These are phyloP conservation scores for Nannospalax galili DNA, from an alignment of 2,113 vertebrate species.

Conservation along the genomic window DNA sequence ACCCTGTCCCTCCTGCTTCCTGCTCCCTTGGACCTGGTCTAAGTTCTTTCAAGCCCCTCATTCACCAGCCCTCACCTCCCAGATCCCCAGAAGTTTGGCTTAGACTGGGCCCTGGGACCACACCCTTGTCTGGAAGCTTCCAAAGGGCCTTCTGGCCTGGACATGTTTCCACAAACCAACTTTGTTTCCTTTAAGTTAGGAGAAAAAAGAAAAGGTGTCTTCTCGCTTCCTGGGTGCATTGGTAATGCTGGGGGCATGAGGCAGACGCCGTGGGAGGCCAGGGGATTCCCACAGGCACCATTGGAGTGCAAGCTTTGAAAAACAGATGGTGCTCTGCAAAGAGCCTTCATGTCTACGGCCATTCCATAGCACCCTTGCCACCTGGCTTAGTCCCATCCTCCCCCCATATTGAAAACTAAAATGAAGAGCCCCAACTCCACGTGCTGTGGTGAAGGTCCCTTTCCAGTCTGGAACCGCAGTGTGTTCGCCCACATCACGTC, in stretches of 20 bases:
- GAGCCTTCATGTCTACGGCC: no score
- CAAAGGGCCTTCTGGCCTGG: not conserved
- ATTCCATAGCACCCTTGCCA: not conserved
- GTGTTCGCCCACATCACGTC: not conserved
- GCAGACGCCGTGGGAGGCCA: rapidly evolving
- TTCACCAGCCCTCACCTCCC: not conserved
- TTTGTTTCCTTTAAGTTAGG: not conserved
- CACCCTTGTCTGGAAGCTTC: not conserved
- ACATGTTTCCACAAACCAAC: not conserved
- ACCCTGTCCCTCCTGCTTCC: not conserved
- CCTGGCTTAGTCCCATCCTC: not conserved
- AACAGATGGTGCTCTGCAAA: not conserved
- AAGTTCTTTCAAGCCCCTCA: not conserved
- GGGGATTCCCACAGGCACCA: not conserved
- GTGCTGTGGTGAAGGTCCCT: rapidly evolving
- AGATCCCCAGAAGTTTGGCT: not conserved
- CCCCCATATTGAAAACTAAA: not conserved
- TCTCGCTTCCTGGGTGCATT: not conserved
- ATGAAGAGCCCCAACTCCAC: rapidly evolving
- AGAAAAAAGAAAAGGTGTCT: not conserved
- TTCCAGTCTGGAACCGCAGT: not conserved
- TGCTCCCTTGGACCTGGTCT: not conserved
- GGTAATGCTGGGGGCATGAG: not conserved
- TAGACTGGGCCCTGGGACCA: no score
- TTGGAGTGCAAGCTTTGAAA: not conserved